These are phyloP conservation scores for Tapirus indicus DNA, from an alignment of 2,797 vertebrate species.

Conservation along the genomic window DNA sequence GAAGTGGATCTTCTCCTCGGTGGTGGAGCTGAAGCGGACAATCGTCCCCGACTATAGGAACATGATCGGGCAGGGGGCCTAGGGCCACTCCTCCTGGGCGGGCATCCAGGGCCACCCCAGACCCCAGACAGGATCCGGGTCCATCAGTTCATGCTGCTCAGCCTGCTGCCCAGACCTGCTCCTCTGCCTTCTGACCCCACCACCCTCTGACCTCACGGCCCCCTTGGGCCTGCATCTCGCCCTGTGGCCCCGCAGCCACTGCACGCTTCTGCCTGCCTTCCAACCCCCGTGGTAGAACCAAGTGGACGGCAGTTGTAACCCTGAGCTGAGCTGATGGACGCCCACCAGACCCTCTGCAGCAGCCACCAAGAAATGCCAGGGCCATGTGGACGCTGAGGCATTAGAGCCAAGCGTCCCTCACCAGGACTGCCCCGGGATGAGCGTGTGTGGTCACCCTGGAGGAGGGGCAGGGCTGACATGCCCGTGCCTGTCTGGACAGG, in stretches of 20 bases:
- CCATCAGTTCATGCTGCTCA: accelerated
- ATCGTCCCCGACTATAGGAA: conserved; percentile 74
- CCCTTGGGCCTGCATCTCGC: background rate
- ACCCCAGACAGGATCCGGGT: accelerated
- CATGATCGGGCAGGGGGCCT: conserved; percentile 61
- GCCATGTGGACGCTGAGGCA: background rate
- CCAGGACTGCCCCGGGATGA: accelerated
- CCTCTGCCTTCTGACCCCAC: too few relatives aligned
- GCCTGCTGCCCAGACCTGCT: background rate
- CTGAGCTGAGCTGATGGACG: background rate
- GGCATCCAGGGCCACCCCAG: accelerated
- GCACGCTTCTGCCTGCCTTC: too few relatives aligned
- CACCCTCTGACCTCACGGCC: background rate
- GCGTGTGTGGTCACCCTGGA: accelerated
- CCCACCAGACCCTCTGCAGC: accelerated
- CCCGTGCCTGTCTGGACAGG: accelerated
- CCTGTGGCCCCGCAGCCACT: accelerated
- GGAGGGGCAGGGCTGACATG: accelerated
- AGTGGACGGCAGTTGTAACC: accelerated
- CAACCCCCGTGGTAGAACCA: background rate
- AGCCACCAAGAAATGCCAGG: too few relatives aligned
- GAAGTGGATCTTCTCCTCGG: conserved; percentile 81
- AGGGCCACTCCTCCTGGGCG: accelerated
- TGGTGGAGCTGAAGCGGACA: conserved; percentile 70
- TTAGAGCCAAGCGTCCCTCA: accelerated